These are phyloP conservation scores for Cheiracanthium punctorium DNA, from an alignment of 2,888 invertebrate genomes.

Conservation along the genomic window DNA sequence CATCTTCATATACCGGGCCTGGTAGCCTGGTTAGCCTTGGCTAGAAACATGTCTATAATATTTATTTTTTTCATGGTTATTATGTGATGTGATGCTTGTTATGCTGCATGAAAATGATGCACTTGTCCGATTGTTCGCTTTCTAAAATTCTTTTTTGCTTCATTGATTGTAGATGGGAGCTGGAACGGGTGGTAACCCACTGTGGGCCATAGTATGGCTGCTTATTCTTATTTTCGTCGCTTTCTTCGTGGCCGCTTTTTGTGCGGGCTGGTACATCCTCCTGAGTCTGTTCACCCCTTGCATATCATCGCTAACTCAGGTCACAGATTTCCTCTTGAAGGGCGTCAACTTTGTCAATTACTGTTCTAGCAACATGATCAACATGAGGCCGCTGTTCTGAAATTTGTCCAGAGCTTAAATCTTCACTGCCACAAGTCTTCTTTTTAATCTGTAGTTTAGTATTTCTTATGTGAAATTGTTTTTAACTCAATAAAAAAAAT, in stretches of 20 bases:
- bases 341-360: constrained; percentile 76
- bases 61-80: too few species aligned
- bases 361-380: constrained; percentile 76
- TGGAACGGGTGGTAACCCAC: constrained; percentile 57
- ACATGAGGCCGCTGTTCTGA: constrained; percentile 71
- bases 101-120: too few species aligned
- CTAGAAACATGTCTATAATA: too few species aligned
- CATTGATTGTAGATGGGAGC: constrained; percentile 68
- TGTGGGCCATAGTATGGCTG: constrained; percentile 74
- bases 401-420: neutral
- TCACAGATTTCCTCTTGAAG: constrained; percentile 75
- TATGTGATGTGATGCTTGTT: too few species aligned
- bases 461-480: neutral
- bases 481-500: neutral
- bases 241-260: constrained; percentile 75
- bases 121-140: too few species aligned
- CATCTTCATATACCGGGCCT: too few species aligned
- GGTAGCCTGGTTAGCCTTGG: too few species aligned
- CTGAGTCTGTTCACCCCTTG: constrained; percentile 76
- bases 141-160: too few species aligned
- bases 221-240: constrained; percentile 75
- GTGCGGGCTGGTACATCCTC: constrained; percentile 75
- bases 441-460: too few species aligned
- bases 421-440: too few species aligned
- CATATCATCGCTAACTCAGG: constrained; percentile 51